Base-by-base conservation (phyloP, 2,888 invertebrate species). In the Lithophane leautieri region DNA sequence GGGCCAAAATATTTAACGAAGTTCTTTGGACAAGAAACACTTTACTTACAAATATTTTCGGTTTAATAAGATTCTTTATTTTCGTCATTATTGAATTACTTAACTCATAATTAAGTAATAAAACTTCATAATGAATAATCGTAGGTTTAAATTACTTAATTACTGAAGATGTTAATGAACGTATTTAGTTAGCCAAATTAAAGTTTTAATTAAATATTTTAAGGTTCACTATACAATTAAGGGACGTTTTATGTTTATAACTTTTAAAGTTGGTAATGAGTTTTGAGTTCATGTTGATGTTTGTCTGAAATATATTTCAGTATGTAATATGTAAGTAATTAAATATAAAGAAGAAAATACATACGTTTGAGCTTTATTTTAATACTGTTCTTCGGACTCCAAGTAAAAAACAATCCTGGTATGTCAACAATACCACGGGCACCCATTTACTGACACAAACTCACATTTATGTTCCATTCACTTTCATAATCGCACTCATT, bases 331-430 rank as follows among this genome's bases (percentile, higher is more conserved):
- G 4, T n/a, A 12, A 52, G 2, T 47, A 44, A n/a, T 4, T 34
- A n/a, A 61, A 68, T 22, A 47, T 12, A 60, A 50, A 12, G 0
- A 34, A 0, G 4, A 69, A 54, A 69, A 73, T 85, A 95, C 96
- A 85, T 94, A 96, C 96, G 96, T 94, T 96, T 96, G 72, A 96
- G 94, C 92, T 96, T 96, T 94, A 96, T 96, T 93, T 96, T 96
- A 94, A 96, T 93, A 90, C 92, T 95, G 91, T 94, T 95, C 92
- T 95, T 96, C 67, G 96, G 96, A 90, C 94, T 96, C 96, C 96
- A 96, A 91, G 94, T 94, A 85, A 94, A 94, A 92, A 96, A 95
- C 90, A 96, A 93, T 93, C 96, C 95, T 75, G 92, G 93, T 91
- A 94, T 94, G 89, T 94, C 95, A 89, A 94, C 94, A 93, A 94